Percentiles rank a stretch among this genome's conserved stretches.
phyloP scores from a whole-genome alignment of 2,113 vertebrate species.

The Trematocara marginatum region DNA sequence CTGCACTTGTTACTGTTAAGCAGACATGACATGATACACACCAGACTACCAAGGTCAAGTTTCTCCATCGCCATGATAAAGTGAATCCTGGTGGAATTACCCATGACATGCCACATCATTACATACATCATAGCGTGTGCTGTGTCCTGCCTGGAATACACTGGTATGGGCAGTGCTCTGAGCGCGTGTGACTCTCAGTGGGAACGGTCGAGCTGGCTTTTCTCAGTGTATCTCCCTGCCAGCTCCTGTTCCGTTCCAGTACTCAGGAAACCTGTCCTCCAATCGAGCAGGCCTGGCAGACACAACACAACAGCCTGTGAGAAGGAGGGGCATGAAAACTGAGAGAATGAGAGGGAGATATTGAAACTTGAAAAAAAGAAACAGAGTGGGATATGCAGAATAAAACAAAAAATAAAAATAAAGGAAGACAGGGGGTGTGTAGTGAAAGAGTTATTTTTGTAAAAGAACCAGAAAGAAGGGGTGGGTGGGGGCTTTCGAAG shows the following conservation, averaged over 20 bases:
- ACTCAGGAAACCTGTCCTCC: conserved; percentile 68
- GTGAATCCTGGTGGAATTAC: conserved; percentile 13
- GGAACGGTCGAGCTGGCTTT: conserved; percentile 61
- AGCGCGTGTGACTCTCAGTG: conserved; percentile 48
- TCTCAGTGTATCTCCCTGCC: conserved; percentile 64
- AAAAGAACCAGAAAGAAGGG: background rate
- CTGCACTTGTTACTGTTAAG: background rate
- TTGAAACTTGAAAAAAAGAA: background rate
- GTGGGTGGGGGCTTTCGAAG: background rate
- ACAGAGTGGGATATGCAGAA: background rate
- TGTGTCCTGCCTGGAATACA: background rate
- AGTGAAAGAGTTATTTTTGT: background rate
- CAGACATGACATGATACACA: background rate
- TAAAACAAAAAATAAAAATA: background rate
- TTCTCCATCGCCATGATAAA: background rate
- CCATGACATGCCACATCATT: conserved; percentile 2
- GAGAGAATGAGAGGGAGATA: background rate
- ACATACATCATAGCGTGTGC: background rate
- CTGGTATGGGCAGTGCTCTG: background rate
- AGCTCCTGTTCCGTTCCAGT: conserved; percentile 66
- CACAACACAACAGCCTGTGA: conserved; percentile 67
- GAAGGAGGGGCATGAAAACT: conserved; percentile 29
- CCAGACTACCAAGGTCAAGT: background rate
- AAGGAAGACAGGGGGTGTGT: background rate
- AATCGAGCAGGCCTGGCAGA: conserved; percentile 67